Percentiles rank a stretch among this genome's conserved stretches.
Conservation (phyloP, 92 coral and sea anemone species). For the Epizoanthus stellaris region DNA sequence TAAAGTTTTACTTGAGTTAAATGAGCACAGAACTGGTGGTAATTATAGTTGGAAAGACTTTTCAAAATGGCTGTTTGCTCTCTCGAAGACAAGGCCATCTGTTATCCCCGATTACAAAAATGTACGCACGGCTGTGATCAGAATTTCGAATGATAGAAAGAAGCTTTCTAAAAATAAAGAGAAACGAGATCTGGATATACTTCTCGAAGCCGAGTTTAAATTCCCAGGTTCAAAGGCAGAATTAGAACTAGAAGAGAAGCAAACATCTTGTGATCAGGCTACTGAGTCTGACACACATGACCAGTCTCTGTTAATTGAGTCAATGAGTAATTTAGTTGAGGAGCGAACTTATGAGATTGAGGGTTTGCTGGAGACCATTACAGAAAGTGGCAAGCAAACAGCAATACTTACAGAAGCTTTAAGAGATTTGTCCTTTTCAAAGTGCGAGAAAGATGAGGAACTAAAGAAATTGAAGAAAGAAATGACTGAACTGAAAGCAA, state of each 20-base stretch:
- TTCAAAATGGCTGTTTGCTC: slow-evolving; percentile 28
- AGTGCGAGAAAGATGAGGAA: background rate
- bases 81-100: slow-evolving; percentile 7
- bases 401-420: slow-evolving; percentile 13
- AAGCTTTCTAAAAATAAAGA: slow-evolving; percentile 33
- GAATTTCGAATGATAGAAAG: background rate
- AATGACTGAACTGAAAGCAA: slow-evolving; percentile 21
- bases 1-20: slow-evolving; percentile 33
- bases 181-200: background rate
- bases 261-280: background rate
- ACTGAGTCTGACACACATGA: background rate
- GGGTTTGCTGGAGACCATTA: slow-evolving; percentile 3
- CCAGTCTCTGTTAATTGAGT: slow-evolving; percentile 2
- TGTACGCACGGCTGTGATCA: slow-evolving; percentile 1
- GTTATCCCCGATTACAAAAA: slow-evolving; percentile 25
- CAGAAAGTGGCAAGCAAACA: slow-evolving; percentile 14
- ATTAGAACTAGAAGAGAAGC: background rate
- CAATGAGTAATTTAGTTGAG: background rate
- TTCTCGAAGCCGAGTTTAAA: slow-evolving; percentile 15
- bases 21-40: slow-evolving; percentile 9
- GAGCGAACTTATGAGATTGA: slow-evolving; percentile 4
- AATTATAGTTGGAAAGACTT: slow-evolving; percentile 23
- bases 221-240: background rate
- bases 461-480: slow-evolving; percentile 5
- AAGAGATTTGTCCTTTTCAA: slow-evolving; percentile 13